Evolutionary conservation across 2,888 invertebrate species (phyloP).

Genomic region (Myopa testacea): DNA sequence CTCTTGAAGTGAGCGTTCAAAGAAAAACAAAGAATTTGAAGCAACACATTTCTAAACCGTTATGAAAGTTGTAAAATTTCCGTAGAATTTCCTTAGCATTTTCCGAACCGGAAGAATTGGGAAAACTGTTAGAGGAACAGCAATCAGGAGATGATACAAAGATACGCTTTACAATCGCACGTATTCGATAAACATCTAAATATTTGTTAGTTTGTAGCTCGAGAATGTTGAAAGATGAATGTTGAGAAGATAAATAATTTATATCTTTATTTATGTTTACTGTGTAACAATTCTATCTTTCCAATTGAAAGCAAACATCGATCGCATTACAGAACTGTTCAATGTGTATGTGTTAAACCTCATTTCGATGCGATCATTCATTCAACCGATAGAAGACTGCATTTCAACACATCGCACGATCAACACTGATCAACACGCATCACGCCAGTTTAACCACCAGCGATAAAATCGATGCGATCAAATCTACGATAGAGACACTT

Average conservation of each 20-base stretch:
- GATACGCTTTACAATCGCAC: background rate
- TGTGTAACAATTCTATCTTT: background rate
- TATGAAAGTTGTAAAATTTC: background rate
- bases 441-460: too few relatives aligned
- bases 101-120: background rate
- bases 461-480: background rate
- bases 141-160: too few relatives aligned
- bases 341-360: too few relatives aligned
- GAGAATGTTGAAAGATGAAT: background rate
- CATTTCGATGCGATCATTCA: too few relatives aligned
- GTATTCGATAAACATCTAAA: background rate
- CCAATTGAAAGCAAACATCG: too few relatives aligned
- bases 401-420: too few relatives aligned
- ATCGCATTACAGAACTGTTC: too few relatives aligned
- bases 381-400: too few relatives aligned
- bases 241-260: background rate
- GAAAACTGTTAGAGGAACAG: background rate
- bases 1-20: background rate
- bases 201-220: background rate
- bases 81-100: conserved; percentile 2
- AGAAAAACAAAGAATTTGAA: background rate
- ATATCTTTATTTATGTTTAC: background rate
- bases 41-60: background rate
- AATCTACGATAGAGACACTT: background rate
- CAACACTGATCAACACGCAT: too few relatives aligned